Evolutionary conservation across 2,888 invertebrate species (phyloP).

Genomic region (Rhingia campestris): DNA sequence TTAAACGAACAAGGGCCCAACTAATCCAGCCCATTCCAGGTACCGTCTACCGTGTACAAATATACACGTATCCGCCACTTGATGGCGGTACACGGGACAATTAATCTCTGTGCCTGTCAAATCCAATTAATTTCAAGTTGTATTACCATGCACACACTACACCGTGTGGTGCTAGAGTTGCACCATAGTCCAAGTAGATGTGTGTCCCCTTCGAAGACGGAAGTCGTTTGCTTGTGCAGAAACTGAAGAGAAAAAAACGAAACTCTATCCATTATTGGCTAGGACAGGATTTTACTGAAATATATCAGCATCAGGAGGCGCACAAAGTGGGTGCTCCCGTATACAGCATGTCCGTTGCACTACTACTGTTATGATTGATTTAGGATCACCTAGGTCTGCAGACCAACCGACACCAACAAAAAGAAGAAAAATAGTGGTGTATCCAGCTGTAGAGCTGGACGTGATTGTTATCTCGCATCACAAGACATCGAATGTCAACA

Average conservation of each 20-base stretch:
- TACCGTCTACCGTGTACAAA: slow-evolving; percentile 38
- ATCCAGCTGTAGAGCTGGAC: slow-evolving; percentile 13
- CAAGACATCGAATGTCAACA: slow-evolving; percentile 56
- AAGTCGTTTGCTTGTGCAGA: slow-evolving; percentile 62
- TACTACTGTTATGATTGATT: slow-evolving; percentile 63
- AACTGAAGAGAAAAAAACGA: slow-evolving; percentile 34
- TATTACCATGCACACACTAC: slow-evolving; percentile 57
- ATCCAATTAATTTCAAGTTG: slow-evolving; percentile 73
- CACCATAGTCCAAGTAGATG: slow-evolving; percentile 13
- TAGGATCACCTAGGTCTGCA: slow-evolving; percentile 36
- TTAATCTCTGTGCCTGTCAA: slow-evolving; percentile 73
- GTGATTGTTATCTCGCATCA: slow-evolving; percentile 36
- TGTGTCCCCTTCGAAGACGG: slow-evolving; percentile 54
- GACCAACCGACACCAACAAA: not conserved
- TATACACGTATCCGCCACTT: slow-evolving; percentile 63
- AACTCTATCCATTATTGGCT: slow-evolving; percentile 45
- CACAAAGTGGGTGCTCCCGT: slow-evolving; percentile 37
- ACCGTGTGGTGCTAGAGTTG: slow-evolving; percentile 17
- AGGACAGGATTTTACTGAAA: slow-evolving; percentile 40
- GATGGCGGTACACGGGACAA: slow-evolving; percentile 70
- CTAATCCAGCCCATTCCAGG: slow-evolving; percentile 66
- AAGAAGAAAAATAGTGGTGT: not conserved
- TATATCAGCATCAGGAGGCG: slow-evolving; percentile 48
- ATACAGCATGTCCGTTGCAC: slow-evolving; percentile 14
- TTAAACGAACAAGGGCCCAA: slow-evolving; percentile 71